Conservation (phyloP, 2,888 invertebrate genomes). For the Aethes cnicana region DNA sequence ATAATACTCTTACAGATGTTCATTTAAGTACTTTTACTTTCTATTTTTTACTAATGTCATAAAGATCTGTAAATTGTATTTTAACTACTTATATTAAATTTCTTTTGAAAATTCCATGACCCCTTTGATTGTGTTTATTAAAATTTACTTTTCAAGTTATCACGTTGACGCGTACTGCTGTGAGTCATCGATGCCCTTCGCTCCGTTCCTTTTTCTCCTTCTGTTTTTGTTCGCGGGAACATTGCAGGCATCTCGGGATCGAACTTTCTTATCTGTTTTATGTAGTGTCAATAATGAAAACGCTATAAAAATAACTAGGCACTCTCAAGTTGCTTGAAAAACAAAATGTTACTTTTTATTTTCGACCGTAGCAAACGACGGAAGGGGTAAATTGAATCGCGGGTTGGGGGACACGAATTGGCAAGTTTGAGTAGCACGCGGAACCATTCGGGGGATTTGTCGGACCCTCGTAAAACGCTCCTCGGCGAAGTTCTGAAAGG, state of each 20-base stretch:
- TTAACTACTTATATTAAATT: too few relatives aligned
- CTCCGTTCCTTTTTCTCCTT: not conserved
- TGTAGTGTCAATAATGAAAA: conserved; percentile 34
- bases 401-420: conserved; percentile 55
- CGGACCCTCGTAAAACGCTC: conserved; percentile 67
- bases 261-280: conserved; percentile 25
- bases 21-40: too few relatives aligned
- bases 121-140: too few relatives aligned
- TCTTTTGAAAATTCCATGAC: too few relatives aligned
- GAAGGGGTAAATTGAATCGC: conserved; percentile 70
- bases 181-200: too few relatives aligned
- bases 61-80: too few relatives aligned
- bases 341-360: conserved; percentile 61
- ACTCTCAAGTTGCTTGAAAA: conserved; percentile 48
- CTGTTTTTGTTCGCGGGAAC: conserved; percentile 3
- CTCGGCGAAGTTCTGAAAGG: conserved; percentile 51
- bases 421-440: conserved; percentile 55
- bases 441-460: conserved; percentile 61
- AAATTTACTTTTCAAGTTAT: too few relatives aligned
- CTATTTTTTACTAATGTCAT: too few relatives aligned
- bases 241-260: conserved; percentile 15
- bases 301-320: conserved; percentile 53
- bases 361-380: conserved; percentile 46
- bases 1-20: too few relatives aligned
- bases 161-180: too few relatives aligned